Base-by-base conservation (phyloP, 2,888 invertebrate genomes). In the Trichogramma dendrolimi region DNA sequence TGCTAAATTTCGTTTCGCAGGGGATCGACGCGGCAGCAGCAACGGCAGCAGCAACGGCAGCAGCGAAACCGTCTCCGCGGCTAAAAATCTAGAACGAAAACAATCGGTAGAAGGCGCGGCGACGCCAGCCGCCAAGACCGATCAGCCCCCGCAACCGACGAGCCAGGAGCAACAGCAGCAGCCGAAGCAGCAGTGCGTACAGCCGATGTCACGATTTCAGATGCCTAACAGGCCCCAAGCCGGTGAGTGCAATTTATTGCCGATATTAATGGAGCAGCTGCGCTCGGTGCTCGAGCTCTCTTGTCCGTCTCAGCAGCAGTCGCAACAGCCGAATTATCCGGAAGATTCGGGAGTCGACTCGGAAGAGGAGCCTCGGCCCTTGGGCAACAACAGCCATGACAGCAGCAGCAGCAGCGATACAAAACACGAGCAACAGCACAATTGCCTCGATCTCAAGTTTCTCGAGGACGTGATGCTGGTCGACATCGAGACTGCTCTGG, bases 401-500 rank as follows among this genome's bases (percentile, higher is more conserved):
- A 41, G 43, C 7, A 27, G 6, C n/a, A 84, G 85, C 73, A 79
- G 80, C 38, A 81, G 84, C 73, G 74, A 63, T 43, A 66, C 58
- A 56, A 60, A 71, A 7, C 61, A 63, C 6, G 49, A 48, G 38
- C 43, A 40, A 11, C 59, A 42, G 5, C 11, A 46, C 0, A 4
- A 40, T 1, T 1, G 7, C 4, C 78, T 73, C 71, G 82, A 74
- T 71, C 74, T 75, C 70, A 77, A 76, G 77, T 81, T 75, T 69
- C 77, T 70, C 68, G 86, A 87, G 65, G 85, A 86, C 47, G 83
- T 86, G 71, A 83, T 90, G 6, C 82, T 90, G 50, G 85, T 86
- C 40, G 93, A 94, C 75, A 89, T 92, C 62, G 88, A 91, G 61
- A 85, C 86, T 69, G 91, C 92, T 41, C 82, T 94, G 43, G 85